These are phyloP conservation scores for Syrrhaptes paradoxus DNA, from an alignment of 2,113 vertebrate genomes.

Conservation along the genomic window DNA sequence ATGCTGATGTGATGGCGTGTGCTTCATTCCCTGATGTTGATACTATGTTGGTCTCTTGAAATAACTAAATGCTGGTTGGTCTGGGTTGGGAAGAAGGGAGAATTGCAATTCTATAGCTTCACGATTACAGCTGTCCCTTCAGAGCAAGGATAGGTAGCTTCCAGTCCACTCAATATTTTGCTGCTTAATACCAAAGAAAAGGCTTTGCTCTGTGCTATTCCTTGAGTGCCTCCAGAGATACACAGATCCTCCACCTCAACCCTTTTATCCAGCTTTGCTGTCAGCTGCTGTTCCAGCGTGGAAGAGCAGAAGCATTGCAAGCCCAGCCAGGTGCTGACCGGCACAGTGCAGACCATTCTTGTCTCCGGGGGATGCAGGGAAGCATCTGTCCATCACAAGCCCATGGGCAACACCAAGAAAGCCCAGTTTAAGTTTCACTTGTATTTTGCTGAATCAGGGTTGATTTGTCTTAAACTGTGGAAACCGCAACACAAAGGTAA, in stretches of 20 bases:
- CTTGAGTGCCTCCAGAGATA: neutral
- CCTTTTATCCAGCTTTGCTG: neutral
- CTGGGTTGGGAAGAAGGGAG: neutral
- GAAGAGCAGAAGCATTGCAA: neutral
- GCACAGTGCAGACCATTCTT: neutral
- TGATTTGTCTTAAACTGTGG: neutral
- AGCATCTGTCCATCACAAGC: neutral
- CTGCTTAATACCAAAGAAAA: neutral
- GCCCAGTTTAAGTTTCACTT: neutral
- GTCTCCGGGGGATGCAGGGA: neutral
- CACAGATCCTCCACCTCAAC: neutral
- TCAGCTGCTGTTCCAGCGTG: neutral
- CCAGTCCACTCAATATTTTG: neutral
- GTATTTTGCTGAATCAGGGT: neutral
- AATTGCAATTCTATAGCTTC: neutral
- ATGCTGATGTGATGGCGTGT: neutral
- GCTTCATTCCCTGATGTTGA: neutral
- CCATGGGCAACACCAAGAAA: neutral
- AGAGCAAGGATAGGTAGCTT: neutral
- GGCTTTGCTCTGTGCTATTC: neutral
- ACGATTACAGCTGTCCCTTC: neutral
- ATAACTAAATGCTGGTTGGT: neutral
- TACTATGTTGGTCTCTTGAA: neutral
- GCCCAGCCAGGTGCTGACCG: neutral
- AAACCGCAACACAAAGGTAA: neutral